Conservation (phyloP, 2,888 invertebrate species). For the Biston betularia region DNA sequence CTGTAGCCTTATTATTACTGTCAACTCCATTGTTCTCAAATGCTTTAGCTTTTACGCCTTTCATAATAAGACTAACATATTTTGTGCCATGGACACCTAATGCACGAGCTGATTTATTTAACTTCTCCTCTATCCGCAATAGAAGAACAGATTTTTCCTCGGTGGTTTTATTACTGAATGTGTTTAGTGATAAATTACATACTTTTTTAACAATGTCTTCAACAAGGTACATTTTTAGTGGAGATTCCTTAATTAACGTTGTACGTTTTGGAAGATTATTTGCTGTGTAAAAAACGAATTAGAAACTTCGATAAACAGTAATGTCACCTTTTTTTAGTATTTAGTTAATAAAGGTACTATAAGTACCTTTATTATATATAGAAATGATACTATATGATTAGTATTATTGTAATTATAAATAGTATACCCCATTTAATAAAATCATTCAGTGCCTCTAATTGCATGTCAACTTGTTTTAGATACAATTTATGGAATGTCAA, state of each 20-base stretch:
- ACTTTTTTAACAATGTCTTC: constrained; percentile 57
- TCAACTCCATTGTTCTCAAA: constrained; percentile 17
- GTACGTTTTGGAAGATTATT: background rate
- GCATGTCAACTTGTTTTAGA: too few relatives aligned
- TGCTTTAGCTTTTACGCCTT: constrained; percentile 58
- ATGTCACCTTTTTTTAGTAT: too few relatives aligned
- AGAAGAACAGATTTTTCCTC: constrained; percentile 48
- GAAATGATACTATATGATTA: too few relatives aligned
- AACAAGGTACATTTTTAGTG: constrained; percentile 45
- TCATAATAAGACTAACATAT: constrained; percentile 65
- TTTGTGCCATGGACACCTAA: constrained; percentile 54
- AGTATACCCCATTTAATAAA: too few relatives aligned
- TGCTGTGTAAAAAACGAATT: background rate
- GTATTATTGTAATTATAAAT: too few relatives aligned
- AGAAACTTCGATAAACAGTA: background rate
- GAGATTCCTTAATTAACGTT: constrained; percentile 5
- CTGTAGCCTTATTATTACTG: background rate
- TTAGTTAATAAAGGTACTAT: too few relatives aligned
- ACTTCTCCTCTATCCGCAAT: constrained; percentile 54
- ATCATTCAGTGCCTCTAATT: too few relatives aligned
- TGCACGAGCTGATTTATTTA: constrained; percentile 52
- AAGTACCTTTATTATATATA: too few relatives aligned
- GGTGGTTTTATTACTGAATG: constrained; percentile 45
- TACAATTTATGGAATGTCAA: too few relatives aligned
- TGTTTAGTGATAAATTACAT: constrained; percentile 51